Conservation (phyloP, 2,113 vertebrate species). For the Onychorhynchus coronatus region DNA sequence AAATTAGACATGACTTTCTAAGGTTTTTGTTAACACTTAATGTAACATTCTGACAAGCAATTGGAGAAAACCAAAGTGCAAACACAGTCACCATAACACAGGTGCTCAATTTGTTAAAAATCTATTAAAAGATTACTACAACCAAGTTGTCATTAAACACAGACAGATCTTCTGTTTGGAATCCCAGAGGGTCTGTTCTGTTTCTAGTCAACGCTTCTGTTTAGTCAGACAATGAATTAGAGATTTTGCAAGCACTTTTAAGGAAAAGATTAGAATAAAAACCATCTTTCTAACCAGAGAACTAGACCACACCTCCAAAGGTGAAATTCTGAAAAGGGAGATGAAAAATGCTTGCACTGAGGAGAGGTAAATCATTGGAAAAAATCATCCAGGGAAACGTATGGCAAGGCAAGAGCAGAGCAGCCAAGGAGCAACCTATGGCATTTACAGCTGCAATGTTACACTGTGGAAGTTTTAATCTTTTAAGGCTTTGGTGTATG, state of each 20-base stretch:
- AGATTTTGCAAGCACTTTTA: not conserved
- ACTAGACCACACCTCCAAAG: not conserved
- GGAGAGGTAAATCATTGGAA: not conserved
- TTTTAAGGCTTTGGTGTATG: not conserved
- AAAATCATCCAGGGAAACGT: not conserved
- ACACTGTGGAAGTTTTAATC: not conserved
- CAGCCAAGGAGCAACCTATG: not conserved
- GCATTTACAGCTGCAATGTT: not conserved
- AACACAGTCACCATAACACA: not conserved
- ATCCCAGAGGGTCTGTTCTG: not conserved
- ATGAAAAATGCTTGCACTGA: not conserved
- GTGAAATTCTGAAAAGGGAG: not conserved
- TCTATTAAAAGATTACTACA: not conserved
- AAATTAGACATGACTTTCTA: not conserved
- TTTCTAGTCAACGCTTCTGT: not conserved
- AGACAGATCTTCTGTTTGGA: not conserved
- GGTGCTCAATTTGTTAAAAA: not conserved
- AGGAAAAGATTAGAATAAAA: not conserved
- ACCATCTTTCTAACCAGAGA: not conserved
- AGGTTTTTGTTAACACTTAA: not conserved
- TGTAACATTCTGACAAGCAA: not conserved
- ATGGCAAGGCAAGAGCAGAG: not conserved
- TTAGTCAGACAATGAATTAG: not conserved
- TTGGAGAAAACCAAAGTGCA: not conserved
- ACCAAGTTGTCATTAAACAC: not conserved